These are phyloP conservation scores for Serrognathus titanus DNA, from an alignment of 2,888 invertebrate genomes.

Conservation along the genomic window DNA sequence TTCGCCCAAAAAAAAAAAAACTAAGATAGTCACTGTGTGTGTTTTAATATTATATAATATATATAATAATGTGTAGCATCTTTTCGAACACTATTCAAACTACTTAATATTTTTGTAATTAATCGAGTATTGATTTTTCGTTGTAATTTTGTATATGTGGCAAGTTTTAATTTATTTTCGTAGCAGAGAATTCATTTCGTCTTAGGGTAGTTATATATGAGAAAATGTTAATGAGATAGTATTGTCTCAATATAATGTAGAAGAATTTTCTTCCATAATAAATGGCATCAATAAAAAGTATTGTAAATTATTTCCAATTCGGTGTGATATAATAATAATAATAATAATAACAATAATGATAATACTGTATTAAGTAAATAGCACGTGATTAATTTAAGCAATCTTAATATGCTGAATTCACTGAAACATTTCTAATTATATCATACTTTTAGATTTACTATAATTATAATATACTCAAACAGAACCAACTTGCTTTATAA, in stretches of 20 bases:
- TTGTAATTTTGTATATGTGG: conserved; percentile 16
- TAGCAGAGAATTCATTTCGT: neutral
- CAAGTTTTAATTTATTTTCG: conserved; percentile 7
- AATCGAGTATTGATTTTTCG: neutral
- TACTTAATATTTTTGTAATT: conserved; percentile 6
- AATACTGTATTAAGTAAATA: too few relatives aligned
- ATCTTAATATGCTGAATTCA: too few relatives aligned
- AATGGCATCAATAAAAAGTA: conserved; percentile 4
- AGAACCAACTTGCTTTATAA: too few relatives aligned
- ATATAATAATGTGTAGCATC: conserved; percentile 5
- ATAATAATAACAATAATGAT: too few relatives aligned
- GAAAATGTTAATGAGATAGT: conserved; percentile 8
- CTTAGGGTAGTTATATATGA: neutral
- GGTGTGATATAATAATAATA: neutral
- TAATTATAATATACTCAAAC: too few relatives aligned
- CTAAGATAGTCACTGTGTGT: neutral
- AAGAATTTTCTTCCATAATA: conserved; percentile 32
- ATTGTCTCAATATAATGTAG: conserved; percentile 25
- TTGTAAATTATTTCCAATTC: neutral
- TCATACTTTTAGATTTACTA: too few relatives aligned
- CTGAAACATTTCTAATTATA: too few relatives aligned
- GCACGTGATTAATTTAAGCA: too few relatives aligned
- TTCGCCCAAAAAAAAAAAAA: neutral
- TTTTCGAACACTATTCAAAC: neutral
- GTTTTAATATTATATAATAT: conserved; percentile 1